Evolutionary conservation across 2,888 invertebrate species (phyloP).

Genomic region (Tetheella fluctuosa): DNA sequence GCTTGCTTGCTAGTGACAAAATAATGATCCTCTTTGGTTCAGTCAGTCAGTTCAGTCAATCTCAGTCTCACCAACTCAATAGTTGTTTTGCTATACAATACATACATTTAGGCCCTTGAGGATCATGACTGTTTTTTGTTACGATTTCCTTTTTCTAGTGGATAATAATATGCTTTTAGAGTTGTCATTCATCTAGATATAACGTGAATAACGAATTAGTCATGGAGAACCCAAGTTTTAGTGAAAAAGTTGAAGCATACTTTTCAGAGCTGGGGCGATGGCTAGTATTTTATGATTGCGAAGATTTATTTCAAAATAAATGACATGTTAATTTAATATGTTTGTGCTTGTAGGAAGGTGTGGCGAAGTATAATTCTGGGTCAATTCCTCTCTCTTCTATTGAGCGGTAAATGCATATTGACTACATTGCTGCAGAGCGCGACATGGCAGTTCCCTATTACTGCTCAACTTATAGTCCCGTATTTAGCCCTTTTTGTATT

Average conservation of each 20-base stretch:
- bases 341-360: conserved; percentile 82
- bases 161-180: background rate
- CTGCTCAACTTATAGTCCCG: conserved; percentile 92
- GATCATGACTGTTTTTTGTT: conserved; percentile 6
- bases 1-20: too few relatives aligned
- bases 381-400: conserved; percentile 89
- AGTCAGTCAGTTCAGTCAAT: too few relatives aligned
- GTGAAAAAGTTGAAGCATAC: conserved; percentile 87
- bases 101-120: background rate
- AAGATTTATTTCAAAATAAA: conserved; percentile 25
- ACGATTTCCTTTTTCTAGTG: background rate
- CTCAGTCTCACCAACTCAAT: background rate
- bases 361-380: conserved; percentile 90
- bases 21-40: too few relatives aligned
- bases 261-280: conserved; percentile 88
- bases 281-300: conserved; percentile 66
- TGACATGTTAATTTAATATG: conserved; percentile 14
- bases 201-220: conserved; percentile 21
- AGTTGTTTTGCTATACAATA: background rate
- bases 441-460: conserved; percentile 89
- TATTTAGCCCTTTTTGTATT: conserved; percentile 90
- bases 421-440: conserved; percentile 88
- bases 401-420: conserved; percentile 90
- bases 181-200: conserved; percentile 1
- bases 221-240: conserved; percentile 82